Evolutionary conservation across 2,888 invertebrate genomes (phyloP), one percentile per base, ranked within the genome.

Genomic region (Mythimna ferrago): DNA sequence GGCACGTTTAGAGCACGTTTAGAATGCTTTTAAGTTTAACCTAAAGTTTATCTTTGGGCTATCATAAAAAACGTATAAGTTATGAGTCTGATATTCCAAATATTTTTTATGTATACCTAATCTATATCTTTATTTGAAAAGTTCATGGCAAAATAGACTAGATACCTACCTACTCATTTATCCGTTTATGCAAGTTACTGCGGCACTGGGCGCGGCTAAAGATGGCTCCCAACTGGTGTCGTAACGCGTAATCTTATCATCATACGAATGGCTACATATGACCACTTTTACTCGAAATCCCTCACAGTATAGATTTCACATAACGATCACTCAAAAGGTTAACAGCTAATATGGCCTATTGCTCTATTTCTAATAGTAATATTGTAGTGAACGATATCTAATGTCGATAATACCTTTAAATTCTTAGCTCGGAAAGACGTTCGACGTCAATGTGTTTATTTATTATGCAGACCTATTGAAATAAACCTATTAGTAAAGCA

Each of bases 141-240:
- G 86, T 85, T 83, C 84, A 86, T 66, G 81, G 83, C 64, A 56
- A 78, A 68, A 62, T 67, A 63, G 32, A 62, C 61, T 64, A 74
- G 56, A 66, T 73, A 61, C 26, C 48, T 70, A 67, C 60, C 66
- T 66, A 69, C 60, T 21, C 51, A 69, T 73, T 63, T 66, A 53
- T 61, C 60, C 14, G 56, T 82, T 73, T 78, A 73, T 54, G 67
- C 44, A 73, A 82, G 62, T 68, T 56, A 35, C 32, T 68, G 19
- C 11, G 54, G 16, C 19, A 32, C 11, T 73, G 82, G 79, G 73
- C 11, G 82, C 62, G 82, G 78, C 82, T 53, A 9, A 78, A 73
- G 73, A 79, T 75, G 75, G 68, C 56, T 71, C 62, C 44, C 16
- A 65, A 35, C 51, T 57, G 1, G 72, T 83, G 68, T 79, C 48